These are phyloP conservation scores for Proteles cristata DNA, from an alignment of 2,113 vertebrate species.

Conservation along the genomic window DNA sequence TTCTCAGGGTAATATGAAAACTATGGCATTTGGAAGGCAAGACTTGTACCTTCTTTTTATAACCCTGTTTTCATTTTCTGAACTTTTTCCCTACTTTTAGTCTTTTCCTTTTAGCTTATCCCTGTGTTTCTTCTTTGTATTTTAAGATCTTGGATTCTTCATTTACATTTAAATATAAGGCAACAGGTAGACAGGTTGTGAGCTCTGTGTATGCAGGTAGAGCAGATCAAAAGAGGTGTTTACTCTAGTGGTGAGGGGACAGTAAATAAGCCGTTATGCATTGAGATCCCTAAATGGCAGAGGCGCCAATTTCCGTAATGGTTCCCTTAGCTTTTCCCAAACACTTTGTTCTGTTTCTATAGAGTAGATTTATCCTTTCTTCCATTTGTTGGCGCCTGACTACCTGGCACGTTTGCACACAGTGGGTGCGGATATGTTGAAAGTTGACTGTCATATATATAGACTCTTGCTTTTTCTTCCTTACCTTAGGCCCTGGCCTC, in stretches of 20 bases:
- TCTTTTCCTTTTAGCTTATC: conserved; percentile 9
- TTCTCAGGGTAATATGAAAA: not conserved
- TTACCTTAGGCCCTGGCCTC: not conserved
- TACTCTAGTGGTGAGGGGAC: not conserved
- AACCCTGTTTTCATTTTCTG: not conserved
- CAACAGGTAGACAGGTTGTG: not conserved
- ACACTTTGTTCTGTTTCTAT: not conserved
- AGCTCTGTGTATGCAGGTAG: not conserved
- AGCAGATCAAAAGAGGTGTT: not conserved
- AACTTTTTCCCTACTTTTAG: not conserved
- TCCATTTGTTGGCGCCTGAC: not conserved
- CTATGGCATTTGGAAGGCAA: not conserved
- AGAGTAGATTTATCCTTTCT: not conserved
- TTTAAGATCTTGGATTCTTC: not conserved
- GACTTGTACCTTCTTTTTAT: not conserved
- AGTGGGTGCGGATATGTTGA: not conserved
- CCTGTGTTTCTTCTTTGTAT: not conserved
- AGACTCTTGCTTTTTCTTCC: not conserved
- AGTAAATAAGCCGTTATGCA: not conserved
- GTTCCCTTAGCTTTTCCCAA: not conserved
- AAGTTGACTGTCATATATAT: not conserved
- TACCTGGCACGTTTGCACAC: not conserved
- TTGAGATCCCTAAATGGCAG: not conserved
- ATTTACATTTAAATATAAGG: not conserved
- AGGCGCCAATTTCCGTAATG: not conserved